phyloP scores from a whole-genome alignment of 2,797 vertebrate genomes.

The Xiphophorus birchmanni region DNA sequence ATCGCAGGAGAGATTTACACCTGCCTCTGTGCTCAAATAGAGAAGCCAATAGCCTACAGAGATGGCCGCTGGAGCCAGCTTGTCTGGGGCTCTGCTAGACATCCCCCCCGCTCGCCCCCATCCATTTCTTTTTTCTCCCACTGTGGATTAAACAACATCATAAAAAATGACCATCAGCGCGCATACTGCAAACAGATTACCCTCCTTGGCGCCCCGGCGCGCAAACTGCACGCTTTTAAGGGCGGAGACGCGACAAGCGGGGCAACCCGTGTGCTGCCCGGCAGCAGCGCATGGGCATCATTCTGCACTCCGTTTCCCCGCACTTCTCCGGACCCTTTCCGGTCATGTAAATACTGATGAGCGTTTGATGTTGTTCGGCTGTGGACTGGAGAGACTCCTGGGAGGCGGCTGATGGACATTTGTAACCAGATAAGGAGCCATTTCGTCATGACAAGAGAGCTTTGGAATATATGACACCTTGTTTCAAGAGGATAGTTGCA shows the following conservation, averaged over 20 bases:
- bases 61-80: slow-evolving; percentile 93
- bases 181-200: slow-evolving; percentile 77
- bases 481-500: slow-evolving; percentile 2
- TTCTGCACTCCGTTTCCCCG: slow-evolving; percentile 35
- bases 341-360: slow-evolving; percentile 62
- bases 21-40: slow-evolving; percentile 86
- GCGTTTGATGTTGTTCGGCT: slow-evolving; percentile 65
- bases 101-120: not conserved
- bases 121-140: slow-evolving; percentile 33
- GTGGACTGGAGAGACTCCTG: slow-evolving; percentile 53
- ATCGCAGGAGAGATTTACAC: slow-evolving; percentile 95
- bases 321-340: slow-evolving; percentile 54
- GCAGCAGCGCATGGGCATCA: slow-evolving; percentile 44
- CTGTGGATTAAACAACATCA: slow-evolving; percentile 82
- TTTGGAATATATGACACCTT: slow-evolving; percentile 25
- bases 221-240: slow-evolving; percentile 46
- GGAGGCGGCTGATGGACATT: slow-evolving; percentile 62
- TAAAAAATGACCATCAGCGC: slow-evolving; percentile 81
- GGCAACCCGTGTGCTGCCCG: slow-evolving; percentile 11
- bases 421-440: slow-evolving; percentile 60
- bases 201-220: slow-evolving; percentile 67
- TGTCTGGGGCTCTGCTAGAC: slow-evolving; percentile 89
- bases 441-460: slow-evolving; percentile 41
- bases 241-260: slow-evolving; percentile 52
- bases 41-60: slow-evolving; percentile 89